Base-by-base conservation (phyloP, 2,797 vertebrate genomes). In the Zenarchopterus dispar region DNA sequence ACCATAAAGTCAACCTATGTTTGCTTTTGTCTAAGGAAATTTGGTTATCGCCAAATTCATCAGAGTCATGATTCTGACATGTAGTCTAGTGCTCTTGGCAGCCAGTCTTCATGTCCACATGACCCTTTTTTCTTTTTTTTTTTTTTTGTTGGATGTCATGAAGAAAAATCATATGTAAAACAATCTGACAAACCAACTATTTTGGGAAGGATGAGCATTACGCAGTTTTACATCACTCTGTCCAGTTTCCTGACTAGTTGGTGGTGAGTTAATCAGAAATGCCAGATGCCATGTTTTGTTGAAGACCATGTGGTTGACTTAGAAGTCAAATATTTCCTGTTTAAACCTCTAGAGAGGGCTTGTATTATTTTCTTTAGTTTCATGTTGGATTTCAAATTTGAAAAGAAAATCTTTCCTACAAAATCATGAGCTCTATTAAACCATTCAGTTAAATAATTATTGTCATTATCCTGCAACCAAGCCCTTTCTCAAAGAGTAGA, bases 361-460 rank as follows among this genome's bases (percentile, higher is more conserved):
- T 22, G 21, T 31, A 41, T 62, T 48, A 41, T 43, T 48, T 48
- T 62, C 24, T 57, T 45, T 8, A 56, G 24, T 42, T 70, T 49
- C 3, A 45, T 48, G 21, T 26, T 8, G 26, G 58, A 10, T 56
- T 24, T 62, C 22, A 61, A 41, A 67, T 18, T 45, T 31, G 28
- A 31, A 45, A 45, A 2, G 18, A 45, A 64, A 19, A 55, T 39
- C 36, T 53, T 47, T 67, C 36, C 26, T 4, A 46, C 46, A 42
- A 36, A 61, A 62, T 65, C 15, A 26, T 45, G 19, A 56, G 46
- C 13, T 16, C 23, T 45, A 53, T 76, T 61, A 70, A 71, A 71
- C 66, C 26, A 66, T 60, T 5, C 44, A 47, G 48, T 77, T 65
- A 82, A 81, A 90, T 84, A 55, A 85, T 69, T 64, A 58, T 68